A percentile compares a stretch with the other conserved stretches of the same genome.
These are phyloP conservation scores for Bhutanitis thaidina DNA, from an alignment of 2,888 invertebrate species.

Conservation along the genomic window DNA sequence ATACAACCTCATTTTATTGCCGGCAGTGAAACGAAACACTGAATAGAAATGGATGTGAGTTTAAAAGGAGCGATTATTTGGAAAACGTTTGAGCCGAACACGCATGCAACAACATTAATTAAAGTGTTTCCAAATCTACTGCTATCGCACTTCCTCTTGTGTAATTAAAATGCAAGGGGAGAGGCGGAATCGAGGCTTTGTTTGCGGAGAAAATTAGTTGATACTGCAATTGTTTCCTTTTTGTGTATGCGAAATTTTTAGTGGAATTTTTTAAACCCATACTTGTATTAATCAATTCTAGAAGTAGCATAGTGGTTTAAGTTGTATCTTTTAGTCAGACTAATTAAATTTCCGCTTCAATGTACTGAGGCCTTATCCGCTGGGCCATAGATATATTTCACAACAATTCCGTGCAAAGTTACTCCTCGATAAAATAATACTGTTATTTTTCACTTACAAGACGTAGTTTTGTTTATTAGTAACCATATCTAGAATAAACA, in stretches of 20 bases:
- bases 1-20: slow-evolving; percentile 20
- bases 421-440: no score
- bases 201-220: slow-evolving; percentile 25
- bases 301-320: no score
- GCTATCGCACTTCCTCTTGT: slow-evolving; percentile 68
- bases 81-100: slow-evolving; percentile 56
- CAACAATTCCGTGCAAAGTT: no score
- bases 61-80: slow-evolving; percentile 46
- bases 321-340: no score
- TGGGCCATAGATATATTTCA: no score
- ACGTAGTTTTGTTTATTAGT: no score
- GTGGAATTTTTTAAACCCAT: no score
- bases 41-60: slow-evolving; percentile 29
- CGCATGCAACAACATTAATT: slow-evolving; percentile 74
- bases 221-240: slow-evolving; percentile 15
- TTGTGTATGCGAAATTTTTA: background rate
- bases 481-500: no score
- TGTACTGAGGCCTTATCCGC: no score
- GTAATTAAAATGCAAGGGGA: slow-evolving; percentile 75
- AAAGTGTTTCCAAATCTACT: slow-evolving; percentile 72
- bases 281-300: no score
- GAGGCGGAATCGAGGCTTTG: slow-evolving; percentile 49
- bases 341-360: no score
- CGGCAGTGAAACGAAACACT: slow-evolving; percentile 19
- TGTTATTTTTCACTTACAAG: no score